Conservation (phyloP, 2,888 invertebrate species). For the Lepidochrysops patricia region DNA sequence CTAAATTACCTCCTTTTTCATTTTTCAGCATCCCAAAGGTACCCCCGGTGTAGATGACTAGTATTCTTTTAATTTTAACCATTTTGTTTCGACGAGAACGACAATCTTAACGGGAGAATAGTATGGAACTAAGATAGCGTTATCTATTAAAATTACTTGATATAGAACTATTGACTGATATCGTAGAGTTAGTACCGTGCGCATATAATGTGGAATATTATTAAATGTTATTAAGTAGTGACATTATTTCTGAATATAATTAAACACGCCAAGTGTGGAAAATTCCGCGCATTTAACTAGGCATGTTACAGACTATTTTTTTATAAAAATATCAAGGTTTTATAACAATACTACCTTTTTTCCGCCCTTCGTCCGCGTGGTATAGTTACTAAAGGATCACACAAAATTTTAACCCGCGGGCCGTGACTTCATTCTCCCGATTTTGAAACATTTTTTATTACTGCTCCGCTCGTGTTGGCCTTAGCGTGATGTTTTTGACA, state of each 20-base stretch:
- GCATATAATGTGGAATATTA: neutral
- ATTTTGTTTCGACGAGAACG: conserved; percentile 29
- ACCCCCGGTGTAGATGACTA: conserved; percentile 91
- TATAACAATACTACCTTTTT: too few species aligned
- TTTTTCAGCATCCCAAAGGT: conserved; percentile 97
- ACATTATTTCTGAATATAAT: neutral
- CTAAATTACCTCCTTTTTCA: conserved; percentile 79
- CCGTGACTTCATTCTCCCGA: too few species aligned
- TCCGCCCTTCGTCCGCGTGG: too few species aligned
- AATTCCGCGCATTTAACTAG: neutral
- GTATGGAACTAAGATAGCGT: neutral
- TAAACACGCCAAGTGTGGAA: too few species aligned
- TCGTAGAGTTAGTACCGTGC: neutral
- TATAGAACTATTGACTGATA: neutral
- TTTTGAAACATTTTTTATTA: too few species aligned
- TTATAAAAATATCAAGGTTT: too few species aligned
- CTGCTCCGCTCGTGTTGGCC: too few species aligned
- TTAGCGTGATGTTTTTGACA: too few species aligned
- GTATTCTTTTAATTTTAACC: conserved; percentile 38
- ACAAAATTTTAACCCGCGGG: too few species aligned
- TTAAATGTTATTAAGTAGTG: neutral
- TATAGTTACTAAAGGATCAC: too few species aligned
- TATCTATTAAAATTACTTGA: neutral
- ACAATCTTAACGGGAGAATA: neutral
- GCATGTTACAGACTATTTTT: too few species aligned